phyloP scores from a whole-genome alignment of 2,113 vertebrate species.

The Notarius lentiginosus region DNA sequence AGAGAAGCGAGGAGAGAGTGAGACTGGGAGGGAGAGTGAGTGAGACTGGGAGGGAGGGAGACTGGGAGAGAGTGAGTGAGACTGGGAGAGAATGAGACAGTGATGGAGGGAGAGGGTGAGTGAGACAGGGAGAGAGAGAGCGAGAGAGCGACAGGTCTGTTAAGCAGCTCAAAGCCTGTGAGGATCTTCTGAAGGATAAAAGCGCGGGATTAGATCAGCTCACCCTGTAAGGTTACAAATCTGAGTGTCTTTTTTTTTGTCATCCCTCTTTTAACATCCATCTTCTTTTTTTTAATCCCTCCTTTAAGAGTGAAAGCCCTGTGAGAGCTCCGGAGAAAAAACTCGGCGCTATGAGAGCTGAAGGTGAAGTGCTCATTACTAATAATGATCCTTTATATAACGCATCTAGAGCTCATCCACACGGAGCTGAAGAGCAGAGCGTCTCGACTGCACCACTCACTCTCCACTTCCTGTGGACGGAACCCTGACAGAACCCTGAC shows the following conservation, averaged over 20 bases:
- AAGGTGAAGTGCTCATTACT: not conserved
- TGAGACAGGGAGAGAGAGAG: not conserved
- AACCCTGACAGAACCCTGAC: too few species aligned
- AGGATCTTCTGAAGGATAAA: slow-evolving; percentile 27
- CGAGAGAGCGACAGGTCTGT: not conserved
- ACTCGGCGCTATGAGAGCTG: not conserved
- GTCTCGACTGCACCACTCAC: not conserved
- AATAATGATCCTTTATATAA: not conserved
- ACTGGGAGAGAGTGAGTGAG: not conserved
- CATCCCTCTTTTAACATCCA: not conserved
- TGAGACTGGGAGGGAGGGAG: not conserved
- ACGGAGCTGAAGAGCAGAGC: not conserved
- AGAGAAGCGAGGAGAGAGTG: not conserved
- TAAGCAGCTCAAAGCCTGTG: slow-evolving; percentile 29
- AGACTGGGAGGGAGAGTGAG: not conserved
- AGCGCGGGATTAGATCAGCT: slow-evolving; percentile 25
- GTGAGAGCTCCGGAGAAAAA: not conserved
- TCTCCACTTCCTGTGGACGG: not conserved
- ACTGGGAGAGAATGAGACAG: not conserved
- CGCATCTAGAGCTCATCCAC: not conserved
- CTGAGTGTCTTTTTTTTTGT: slow-evolving; percentile 10
- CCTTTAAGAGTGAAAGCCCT: not conserved
- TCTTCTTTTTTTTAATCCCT: slow-evolving; percentile 3
- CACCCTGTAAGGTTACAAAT: slow-evolving; percentile 27
- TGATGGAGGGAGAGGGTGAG: not conserved